Percentiles rank a stretch among this genome's conserved stretches.
phyloP scores from a whole-genome alignment of 2,113 vertebrate species.

The Poeciliopsis prolifica region DNA sequence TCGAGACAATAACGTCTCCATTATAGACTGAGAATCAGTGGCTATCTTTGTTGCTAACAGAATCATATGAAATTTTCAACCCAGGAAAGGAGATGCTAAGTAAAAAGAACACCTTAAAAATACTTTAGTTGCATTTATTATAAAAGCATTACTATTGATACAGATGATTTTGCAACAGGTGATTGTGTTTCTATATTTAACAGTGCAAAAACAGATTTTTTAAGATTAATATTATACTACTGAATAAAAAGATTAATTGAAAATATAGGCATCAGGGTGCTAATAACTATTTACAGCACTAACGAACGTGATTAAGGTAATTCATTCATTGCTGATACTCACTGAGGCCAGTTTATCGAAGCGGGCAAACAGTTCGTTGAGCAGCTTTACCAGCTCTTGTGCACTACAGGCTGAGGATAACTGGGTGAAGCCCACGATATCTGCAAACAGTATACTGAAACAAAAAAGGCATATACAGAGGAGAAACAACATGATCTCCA shows the following conservation, averaged over 20 bases:
- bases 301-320: not conserved
- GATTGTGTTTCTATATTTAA: too few relatives aligned
- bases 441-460: conserved; percentile 93
- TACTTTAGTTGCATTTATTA: not conserved
- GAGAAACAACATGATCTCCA: not conserved
- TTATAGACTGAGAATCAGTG: too few relatives aligned
- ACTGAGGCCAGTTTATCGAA: conserved; percentile 94
- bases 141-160: not conserved
- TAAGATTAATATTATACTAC: too few relatives aligned
- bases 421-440: conserved; percentile 97
- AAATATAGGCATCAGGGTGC: too few relatives aligned
- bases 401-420: conserved; percentile 92
- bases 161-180: not conserved
- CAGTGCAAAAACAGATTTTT: too few relatives aligned
- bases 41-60: too few relatives aligned
- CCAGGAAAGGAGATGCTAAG: too few relatives aligned
- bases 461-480: not conserved
- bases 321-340: conserved; percentile 59
- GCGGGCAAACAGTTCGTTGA: conserved; percentile 93
- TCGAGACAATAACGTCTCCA: too few relatives aligned
- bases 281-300: too few relatives aligned
- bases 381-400: conserved; percentile 94
- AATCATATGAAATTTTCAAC: too few relatives aligned
- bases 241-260: too few relatives aligned
- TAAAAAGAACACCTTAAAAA: too few relatives aligned